Conservation (phyloP, 2,797 vertebrate species). For the Rhadinocentrus ornatus region DNA sequence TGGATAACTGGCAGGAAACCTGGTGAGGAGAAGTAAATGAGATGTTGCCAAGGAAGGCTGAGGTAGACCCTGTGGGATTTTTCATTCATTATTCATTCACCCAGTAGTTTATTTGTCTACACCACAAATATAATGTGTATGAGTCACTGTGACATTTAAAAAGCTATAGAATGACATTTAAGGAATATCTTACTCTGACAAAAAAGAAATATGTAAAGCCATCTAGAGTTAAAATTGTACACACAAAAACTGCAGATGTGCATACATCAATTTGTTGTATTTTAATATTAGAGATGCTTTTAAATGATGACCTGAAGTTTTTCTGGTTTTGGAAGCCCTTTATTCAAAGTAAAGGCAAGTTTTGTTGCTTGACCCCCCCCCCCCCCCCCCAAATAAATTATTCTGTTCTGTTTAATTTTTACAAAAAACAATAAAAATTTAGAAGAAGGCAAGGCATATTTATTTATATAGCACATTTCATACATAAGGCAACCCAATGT, state of each 20-base stretch:
- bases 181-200: background rate
- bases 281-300: background rate
- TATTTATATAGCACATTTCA: no score
- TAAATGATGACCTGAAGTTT: no score
- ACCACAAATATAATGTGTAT: background rate
- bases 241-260: background rate
- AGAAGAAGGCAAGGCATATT: no score
- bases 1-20: slow-evolving; percentile 57
- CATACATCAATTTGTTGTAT: background rate
- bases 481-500: no score
- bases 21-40: slow-evolving; percentile 59
- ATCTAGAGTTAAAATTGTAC: background rate
- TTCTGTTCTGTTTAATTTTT: no score
- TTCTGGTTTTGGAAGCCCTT: background rate
- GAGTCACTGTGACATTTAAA: slow-evolving; percentile 2
- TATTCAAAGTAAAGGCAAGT: background rate
- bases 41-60: slow-evolving; percentile 24
- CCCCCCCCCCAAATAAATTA: no score
- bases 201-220: no score
- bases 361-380: no score
- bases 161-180: background rate
- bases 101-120: slow-evolving; percentile 11
- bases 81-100: slow-evolving; percentile 56
- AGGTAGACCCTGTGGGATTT: slow-evolving; percentile 17
- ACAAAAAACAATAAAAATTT: no score